These are phyloP conservation scores for Aricia artaxerxes DNA, from an alignment of 2,888 invertebrate species.

Conservation along the genomic window DNA sequence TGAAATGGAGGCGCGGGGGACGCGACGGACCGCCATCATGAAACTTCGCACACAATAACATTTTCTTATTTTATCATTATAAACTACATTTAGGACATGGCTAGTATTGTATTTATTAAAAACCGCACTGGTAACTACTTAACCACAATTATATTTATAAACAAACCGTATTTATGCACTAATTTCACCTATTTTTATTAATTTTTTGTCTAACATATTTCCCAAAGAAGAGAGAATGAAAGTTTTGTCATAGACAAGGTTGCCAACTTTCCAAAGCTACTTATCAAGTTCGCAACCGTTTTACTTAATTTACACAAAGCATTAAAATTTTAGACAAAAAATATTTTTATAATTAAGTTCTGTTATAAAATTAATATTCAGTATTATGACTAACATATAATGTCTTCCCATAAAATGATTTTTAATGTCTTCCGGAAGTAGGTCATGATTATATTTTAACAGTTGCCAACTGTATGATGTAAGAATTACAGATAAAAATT, in stretches of 20 bases:
- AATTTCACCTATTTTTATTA: conserved; percentile 40
- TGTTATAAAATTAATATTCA: background rate
- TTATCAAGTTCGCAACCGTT: conserved; percentile 32
- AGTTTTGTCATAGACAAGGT: conserved; percentile 61
- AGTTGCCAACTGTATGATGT: conserved; percentile 14
- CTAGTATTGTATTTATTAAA: background rate
- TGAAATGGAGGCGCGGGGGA: conserved; percentile 84
- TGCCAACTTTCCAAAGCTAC: conserved; percentile 52
- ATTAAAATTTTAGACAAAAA: background rate
- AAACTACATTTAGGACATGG: background rate
- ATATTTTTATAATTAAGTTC: background rate
- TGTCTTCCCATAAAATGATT: background rate
- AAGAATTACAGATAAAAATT: conserved; percentile 18
- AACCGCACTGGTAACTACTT: background rate
- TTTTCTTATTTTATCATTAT: conserved; percentile 48
- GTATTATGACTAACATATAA: background rate
- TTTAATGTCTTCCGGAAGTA: background rate
- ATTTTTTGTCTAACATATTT: conserved; percentile 49
- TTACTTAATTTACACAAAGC: background rate
- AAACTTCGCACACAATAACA: conserved; percentile 79
- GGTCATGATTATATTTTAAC: background rate
- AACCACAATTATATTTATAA: background rate
- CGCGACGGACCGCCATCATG: conserved; percentile 84
- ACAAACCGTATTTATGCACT: conserved; percentile 12
- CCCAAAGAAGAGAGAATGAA: conserved; percentile 60